phyloP scores from a whole-genome alignment of 2,888 invertebrate genomes.

The Linnaemya tessellans region DNA sequence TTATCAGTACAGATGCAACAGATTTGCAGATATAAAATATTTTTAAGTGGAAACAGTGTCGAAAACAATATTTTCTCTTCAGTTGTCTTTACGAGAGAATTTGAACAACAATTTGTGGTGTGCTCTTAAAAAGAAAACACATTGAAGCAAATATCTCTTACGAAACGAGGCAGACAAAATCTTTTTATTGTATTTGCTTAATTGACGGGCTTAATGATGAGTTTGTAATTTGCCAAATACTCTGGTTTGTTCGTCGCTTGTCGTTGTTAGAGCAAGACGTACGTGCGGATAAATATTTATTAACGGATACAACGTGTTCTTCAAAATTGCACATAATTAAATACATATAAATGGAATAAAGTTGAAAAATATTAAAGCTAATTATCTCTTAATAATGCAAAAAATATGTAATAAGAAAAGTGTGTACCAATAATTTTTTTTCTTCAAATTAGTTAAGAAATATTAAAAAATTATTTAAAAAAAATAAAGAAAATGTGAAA shows the following conservation, averaged over 20 bases:
- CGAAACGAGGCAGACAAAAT: background rate
- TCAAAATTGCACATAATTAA: background rate
- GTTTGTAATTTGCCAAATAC: slow-evolving; percentile 64
- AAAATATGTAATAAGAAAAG: background rate
- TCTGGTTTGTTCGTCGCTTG: slow-evolving; percentile 73
- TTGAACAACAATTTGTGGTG: background rate
- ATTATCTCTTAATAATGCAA: background rate
- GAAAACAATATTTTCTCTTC: background rate
- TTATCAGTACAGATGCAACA: too few species aligned
- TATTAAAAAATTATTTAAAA: background rate
- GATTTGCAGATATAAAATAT: too few species aligned
- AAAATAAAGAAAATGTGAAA: slow-evolving; percentile 10
- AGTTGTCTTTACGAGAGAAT: background rate
- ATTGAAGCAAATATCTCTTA: slow-evolving; percentile 1
- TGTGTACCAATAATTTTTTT: slow-evolving; percentile 5
- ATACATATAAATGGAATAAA: background rate
- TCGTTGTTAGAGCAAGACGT: slow-evolving; percentile 72
- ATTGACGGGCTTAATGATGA: slow-evolving; percentile 28
- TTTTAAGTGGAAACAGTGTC: background rate
- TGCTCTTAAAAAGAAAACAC: background rate
- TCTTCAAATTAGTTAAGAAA: slow-evolving; percentile 3
- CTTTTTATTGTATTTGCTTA: slow-evolving; percentile 17
- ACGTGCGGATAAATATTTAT: slow-evolving; percentile 68
- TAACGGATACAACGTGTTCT: slow-evolving; percentile 52
- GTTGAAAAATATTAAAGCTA: background rate